Conservation (phyloP, 2,888 invertebrate genomes). For the Slavum lentiscoides region DNA sequence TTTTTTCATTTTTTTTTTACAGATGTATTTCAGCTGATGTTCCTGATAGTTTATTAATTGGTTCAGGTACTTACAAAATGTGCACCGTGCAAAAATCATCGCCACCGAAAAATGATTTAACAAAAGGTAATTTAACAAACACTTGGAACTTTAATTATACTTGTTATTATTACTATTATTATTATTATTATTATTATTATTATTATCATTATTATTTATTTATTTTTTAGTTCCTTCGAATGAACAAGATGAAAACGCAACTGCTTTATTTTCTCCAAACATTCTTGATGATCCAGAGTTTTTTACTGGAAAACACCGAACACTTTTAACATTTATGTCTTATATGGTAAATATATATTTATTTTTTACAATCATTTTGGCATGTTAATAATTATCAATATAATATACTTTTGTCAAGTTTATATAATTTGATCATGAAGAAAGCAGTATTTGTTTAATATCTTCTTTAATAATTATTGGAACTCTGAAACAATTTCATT, state of each 20-base stretch:
- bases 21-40: constrained; percentile 55
- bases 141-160: too few relatives aligned
- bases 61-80: constrained; percentile 51
- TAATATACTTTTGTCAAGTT: too few relatives aligned
- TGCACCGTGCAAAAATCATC: constrained; percentile 46
- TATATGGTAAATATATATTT: constrained; percentile 67
- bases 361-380: too few relatives aligned
- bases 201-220: too few relatives aligned
- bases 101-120: constrained; percentile 49
- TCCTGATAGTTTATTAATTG: constrained; percentile 17
- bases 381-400: too few relatives aligned
- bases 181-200: too few relatives aligned
- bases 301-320: constrained; percentile 86
- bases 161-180: too few relatives aligned
- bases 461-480: too few relatives aligned
- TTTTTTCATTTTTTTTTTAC: too few relatives aligned
- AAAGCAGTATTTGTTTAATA: too few relatives aligned
- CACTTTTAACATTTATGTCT: constrained; percentile 82
- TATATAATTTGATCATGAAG: too few relatives aligned
- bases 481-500: too few relatives aligned
- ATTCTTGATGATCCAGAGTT: constrained; percentile 90
- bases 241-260: constrained; percentile 42
- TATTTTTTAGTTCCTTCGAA: constrained; percentile 10
- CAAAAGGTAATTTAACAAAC: constrained; percentile 30
- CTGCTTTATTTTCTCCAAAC: constrained; percentile 74